A percentile compares a stretch with the other conserved stretches of the same genome.
Conservation (phyloP, 2,888 invertebrate species). For the Thereva unica region DNA sequence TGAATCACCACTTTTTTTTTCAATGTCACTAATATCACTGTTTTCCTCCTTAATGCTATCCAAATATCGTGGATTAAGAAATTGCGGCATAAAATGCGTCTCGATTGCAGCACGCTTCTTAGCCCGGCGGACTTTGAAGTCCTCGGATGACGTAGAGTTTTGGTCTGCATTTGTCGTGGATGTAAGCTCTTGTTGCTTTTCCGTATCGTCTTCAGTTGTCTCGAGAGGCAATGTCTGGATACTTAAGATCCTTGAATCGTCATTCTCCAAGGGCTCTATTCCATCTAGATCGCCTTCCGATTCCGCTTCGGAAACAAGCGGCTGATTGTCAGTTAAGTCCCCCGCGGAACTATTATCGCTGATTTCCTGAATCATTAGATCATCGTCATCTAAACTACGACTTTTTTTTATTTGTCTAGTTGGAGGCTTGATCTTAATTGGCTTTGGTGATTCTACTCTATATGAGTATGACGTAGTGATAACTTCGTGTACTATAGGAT, state of each 20-base stretch:
- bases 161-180: conserved; percentile 6
- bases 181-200: conserved; percentile 16
- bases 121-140: conserved; percentile 58
- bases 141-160: conserved; percentile 43
- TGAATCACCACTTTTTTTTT: conserved; percentile 57
- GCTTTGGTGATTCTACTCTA: conserved; percentile 44
- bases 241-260: conserved; percentile 44
- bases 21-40: conserved; percentile 68
- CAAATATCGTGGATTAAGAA: conserved; percentile 68
- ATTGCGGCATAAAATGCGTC: conserved; percentile 63
- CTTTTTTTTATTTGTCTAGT: conserved; percentile 38
- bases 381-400: conserved; percentile 41
- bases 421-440: conserved; percentile 27
- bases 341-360: conserved; percentile 54
- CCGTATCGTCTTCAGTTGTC: conserved; percentile 19
- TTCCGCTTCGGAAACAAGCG: conserved; percentile 68
- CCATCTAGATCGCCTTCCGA: conserved; percentile 67
- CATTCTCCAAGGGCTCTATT: conserved; percentile 51
- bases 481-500: conserved; percentile 37
- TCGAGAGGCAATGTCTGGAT: conserved; percentile 43
- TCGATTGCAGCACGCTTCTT: conserved; percentile 63
- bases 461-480: conserved; percentile 37
- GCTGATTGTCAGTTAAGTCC: conserved; percentile 59
- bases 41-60: conserved; percentile 80
- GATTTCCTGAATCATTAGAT: conserved; percentile 53